Percentiles rank a stretch among this genome's conserved stretches.
These are phyloP conservation scores for Artemia franciscana DNA, from an alignment of 1,140 invertebrate species.

Conservation along the genomic window DNA sequence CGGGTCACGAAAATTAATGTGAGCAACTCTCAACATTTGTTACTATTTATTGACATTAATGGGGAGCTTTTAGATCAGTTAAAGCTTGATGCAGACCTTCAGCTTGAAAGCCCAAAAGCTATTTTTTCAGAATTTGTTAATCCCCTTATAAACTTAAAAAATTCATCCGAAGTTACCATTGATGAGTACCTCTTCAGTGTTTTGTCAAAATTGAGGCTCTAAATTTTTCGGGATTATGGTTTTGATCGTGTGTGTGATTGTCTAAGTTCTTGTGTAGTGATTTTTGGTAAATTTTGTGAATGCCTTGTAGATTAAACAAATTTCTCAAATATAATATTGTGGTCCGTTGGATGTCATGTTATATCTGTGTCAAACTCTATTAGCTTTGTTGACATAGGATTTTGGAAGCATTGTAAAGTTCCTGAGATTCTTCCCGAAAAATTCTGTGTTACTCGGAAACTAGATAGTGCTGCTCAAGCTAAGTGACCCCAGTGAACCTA, in stretches of 20 bases:
- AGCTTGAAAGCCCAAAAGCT: slow-evolving; percentile 48
- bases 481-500: slow-evolving; percentile 23
- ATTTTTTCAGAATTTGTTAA: slow-evolving; percentile 31
- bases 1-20: slow-evolving; percentile 17
- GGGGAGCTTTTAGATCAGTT: slow-evolving; percentile 69
- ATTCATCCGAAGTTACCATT: not conserved
- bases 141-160: not conserved
- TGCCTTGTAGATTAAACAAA: no score
- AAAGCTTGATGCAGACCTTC: slow-evolving; percentile 50
- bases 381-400: slow-evolving; percentile 67
- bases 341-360: slow-evolving; percentile 23
- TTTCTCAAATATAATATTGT: slow-evolving; percentile 20
- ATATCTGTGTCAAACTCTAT: slow-evolving; percentile 23
- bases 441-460: slow-evolving; percentile 64
- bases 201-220: not conserved
- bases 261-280: no score
- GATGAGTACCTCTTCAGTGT: not conserved
- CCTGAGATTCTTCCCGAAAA: slow-evolving; percentile 51
- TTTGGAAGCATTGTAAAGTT: slow-evolving; percentile 49
- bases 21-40: slow-evolving; percentile 37
- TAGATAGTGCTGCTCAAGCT: slow-evolving; percentile 25
- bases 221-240: no score
- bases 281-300: no score
- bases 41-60: slow-evolving; percentile 81
- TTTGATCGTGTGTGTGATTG: no score